Evolutionary conservation across 2,113 vertebrate species (phyloP), one percentile per base, ranked within the genome.

Genomic region (Pleuronectes platessa): DNA sequence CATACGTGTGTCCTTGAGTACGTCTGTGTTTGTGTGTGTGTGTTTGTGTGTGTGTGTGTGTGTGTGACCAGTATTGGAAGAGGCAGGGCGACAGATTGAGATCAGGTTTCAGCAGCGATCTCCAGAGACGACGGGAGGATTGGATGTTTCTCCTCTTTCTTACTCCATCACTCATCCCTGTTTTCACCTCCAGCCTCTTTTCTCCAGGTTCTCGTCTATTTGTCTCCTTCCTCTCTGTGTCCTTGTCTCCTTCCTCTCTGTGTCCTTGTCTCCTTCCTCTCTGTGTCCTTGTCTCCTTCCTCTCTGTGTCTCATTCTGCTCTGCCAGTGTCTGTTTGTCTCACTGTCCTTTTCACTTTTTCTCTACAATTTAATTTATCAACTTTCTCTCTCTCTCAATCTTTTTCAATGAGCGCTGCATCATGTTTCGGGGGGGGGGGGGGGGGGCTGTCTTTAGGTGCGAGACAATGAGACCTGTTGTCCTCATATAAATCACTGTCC

Each of bases 71-170:
- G 51, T 76, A 69, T 80, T 27, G 77, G 53, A 56, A 70, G 51
- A 71, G 71, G 47, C 49, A 56, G 67, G 78, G 79, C 10, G 65
- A 64, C 60, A 51, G 72, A 5, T 5, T 7, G 31, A 58, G 88
- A 74, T 93, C 88, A 65, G 78, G 81, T 88, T 90, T 87, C 89
- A 88, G 79, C 80, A 49, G 68, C 79, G 71, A 83, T 78, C 85
- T 86, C 84, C 24, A 40, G 68, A 88, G 86, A 90, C 12, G 2
- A 49, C 37, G 61, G 67, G 61, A 76, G 63, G 74, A 79, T 61
- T 70, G 65, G 62, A 74, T 77, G 62, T 61, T 31, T 78, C 74
- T 68, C 51, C 61, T 77, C 58, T 61, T 56, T 81, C 74, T 69
- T 11, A 24, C 60, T 73, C 78, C 35, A 59, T 76, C 74, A 15